Evolutionary conservation across 2,797 vertebrate genomes (phyloP).

Genomic region (Gila robusta): DNA sequence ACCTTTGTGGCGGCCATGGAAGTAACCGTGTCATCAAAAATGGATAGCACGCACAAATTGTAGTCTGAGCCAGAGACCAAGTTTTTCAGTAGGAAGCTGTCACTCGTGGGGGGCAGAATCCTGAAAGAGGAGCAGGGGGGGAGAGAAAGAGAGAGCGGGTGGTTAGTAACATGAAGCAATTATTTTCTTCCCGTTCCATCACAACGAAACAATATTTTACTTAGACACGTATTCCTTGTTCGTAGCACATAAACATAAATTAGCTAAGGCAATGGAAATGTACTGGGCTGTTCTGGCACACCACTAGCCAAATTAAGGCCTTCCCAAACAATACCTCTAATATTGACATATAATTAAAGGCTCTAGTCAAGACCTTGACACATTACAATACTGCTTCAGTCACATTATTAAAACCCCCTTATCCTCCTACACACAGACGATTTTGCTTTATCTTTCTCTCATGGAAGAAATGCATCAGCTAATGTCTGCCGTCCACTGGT

Average conservation of each 20-base stretch:
- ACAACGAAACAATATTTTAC: conserved; percentile 21
- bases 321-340: conserved; percentile 54
- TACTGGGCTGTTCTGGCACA: conserved; percentile 56
- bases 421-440: conserved; percentile 35
- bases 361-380: conserved; percentile 56
- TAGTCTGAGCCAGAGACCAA: conserved; percentile 94
- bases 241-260: conserved; percentile 46
- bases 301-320: conserved; percentile 50
- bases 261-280: conserved; percentile 55
- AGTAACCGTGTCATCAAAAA: conserved; percentile 96
- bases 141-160: background rate
- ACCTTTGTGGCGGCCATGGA: conserved; percentile 97
- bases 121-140: conserved; percentile 71
- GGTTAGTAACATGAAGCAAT: conserved; percentile 35
- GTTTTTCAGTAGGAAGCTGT: conserved; percentile 94
- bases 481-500: conserved; percentile 8
- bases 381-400: conserved; percentile 58
- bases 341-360: conserved; percentile 63
- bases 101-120: conserved; percentile 94
- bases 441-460: conserved; percentile 41
- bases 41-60: conserved; percentile 95
- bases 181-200: conserved; percentile 8
- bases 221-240: conserved; percentile 12
- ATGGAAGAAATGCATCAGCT: conserved; percentile 9
- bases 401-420: conserved; percentile 51